A percentile compares a stretch with the other conserved stretches of the same genome.
These are phyloP conservation scores for Pteropus alecto DNA, from an alignment of 2,113 vertebrate species.

Conservation along the genomic window DNA sequence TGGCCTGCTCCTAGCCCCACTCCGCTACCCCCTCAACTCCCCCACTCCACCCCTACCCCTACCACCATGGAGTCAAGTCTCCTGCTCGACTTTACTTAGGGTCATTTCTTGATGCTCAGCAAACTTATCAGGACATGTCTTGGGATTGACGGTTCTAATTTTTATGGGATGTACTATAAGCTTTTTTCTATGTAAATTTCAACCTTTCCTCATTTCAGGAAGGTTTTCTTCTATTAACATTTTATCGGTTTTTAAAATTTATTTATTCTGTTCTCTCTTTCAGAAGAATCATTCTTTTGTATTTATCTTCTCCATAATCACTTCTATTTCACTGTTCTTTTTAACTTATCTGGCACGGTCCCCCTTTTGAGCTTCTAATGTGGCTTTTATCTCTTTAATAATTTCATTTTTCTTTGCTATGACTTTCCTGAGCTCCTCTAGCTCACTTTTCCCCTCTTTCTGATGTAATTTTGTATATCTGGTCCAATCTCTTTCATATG, in stretches of 20 bases:
- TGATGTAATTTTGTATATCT: not conserved
- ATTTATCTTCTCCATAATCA: not conserved
- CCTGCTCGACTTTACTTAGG: accelerated
- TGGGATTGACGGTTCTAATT: not conserved
- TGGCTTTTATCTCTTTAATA: not conserved
- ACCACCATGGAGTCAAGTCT: not conserved
- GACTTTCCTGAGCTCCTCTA: not conserved
- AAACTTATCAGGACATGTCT: not conserved
- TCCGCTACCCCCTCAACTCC: too few species aligned
- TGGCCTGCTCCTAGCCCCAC: accelerated
- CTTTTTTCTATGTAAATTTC: not conserved
- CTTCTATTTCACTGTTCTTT: not conserved
- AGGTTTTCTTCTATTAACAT: not conserved
- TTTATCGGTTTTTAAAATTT: not conserved
- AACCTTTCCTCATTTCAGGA: not conserved
- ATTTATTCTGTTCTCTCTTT: not conserved
- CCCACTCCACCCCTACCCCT: too few species aligned
- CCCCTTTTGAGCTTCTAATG: not conserved
- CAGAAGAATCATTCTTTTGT: not conserved
- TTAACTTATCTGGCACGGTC: not conserved
- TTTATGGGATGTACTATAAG: not conserved
- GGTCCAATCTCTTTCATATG: not conserved
- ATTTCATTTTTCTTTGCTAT: not conserved
- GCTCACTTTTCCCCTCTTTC: not conserved
- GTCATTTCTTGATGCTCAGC: not conserved